Percentiles rank a stretch among this genome's conserved stretches.
Evolutionary conservation across 2,797 vertebrate genomes (phyloP).

Genomic region (Eupleurogrammus muticus): DNA sequence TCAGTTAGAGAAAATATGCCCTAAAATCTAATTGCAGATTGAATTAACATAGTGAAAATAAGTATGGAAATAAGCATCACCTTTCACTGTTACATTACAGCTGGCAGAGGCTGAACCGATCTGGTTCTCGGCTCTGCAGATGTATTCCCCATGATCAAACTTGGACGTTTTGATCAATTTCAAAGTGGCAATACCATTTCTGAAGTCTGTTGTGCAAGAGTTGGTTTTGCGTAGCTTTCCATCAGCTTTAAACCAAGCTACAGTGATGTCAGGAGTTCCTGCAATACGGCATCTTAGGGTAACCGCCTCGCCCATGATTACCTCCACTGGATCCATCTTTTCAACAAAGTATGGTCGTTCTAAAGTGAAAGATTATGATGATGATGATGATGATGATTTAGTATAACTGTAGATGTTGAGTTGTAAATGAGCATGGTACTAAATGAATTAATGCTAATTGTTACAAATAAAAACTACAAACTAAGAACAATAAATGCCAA

Average conservation of each 20-base stretch:
- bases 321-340: constrained; percentile 88
- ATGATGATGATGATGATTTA: constrained; percentile 9
- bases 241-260: constrained; percentile 95
- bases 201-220: constrained; percentile 91
- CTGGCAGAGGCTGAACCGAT: constrained; percentile 88
- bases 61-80: constrained; percentile 78
- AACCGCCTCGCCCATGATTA: constrained; percentile 87
- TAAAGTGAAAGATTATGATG: constrained; percentile 73
- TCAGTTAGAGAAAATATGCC: constrained; percentile 1
- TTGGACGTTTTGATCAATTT: constrained; percentile 88
- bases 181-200: constrained; percentile 89
- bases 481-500: not conserved
- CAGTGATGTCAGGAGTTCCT: constrained; percentile 93
- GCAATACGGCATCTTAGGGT: constrained; percentile 88
- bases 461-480: constrained; percentile 1
- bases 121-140: constrained; percentile 92
- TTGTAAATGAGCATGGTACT: constrained; percentile 14
- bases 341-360: constrained; percentile 94
- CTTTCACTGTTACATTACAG: constrained; percentile 91
- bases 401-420: constrained; percentile 38
- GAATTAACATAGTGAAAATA: constrained; percentile 14
- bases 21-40: not conserved
- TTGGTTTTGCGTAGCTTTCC: constrained; percentile 90
- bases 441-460: constrained; percentile 36
- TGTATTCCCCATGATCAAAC: constrained; percentile 89